Evolutionary conservation across 2,113 vertebrate species (phyloP), one percentile per base, ranked within the genome.

Genomic region (Lampris incognitus): DNA sequence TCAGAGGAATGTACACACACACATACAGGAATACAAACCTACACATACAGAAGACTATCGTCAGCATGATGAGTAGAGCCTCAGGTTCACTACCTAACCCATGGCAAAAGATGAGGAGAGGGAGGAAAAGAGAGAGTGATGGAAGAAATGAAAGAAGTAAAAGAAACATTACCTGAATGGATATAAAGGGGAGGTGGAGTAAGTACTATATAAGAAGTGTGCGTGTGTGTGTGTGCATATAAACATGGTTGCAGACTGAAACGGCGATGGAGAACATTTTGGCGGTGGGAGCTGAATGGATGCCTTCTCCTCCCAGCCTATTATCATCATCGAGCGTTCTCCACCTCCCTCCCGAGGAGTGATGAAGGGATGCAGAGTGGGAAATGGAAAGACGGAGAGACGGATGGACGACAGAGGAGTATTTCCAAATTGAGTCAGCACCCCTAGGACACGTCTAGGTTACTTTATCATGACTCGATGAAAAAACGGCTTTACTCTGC

Each of bases 351-450:
- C 68, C 72, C 67, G 46, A 58, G 70, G 56, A 76, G 68, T 60
- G 72, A 72, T 90, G 71, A 44, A 65, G 67, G 63, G 60, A 74
- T 59, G 60, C 41, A 49, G 66, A 61, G 67, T 24, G 24, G 24
- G 24, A 24, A 24, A 24, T 24, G 24, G 24, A 71, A 52, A 37
- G 71, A 51, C 11, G 48, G 58, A 72, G 72, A 8, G 38, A 69
- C 72, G 75, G 69, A 73, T 55, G 62, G 66, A 66, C 51, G 70
- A 67, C 50, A 9, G 69, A 82, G 70, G 44, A 86, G 67, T 60
- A 46, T 68, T 78, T 85, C 72, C 76, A 78, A 83, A 84, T 74
- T 72, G 66, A 85, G 70, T 89, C 87, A 68, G 73, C 81, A 59
- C 70, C 63, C 70, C 3, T 6, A 64, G 38, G 60, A 87, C 69